Evolutionary conservation across 2,797 vertebrate species (phyloP).

Genomic region (Sylvilagus floridanus): DNA sequence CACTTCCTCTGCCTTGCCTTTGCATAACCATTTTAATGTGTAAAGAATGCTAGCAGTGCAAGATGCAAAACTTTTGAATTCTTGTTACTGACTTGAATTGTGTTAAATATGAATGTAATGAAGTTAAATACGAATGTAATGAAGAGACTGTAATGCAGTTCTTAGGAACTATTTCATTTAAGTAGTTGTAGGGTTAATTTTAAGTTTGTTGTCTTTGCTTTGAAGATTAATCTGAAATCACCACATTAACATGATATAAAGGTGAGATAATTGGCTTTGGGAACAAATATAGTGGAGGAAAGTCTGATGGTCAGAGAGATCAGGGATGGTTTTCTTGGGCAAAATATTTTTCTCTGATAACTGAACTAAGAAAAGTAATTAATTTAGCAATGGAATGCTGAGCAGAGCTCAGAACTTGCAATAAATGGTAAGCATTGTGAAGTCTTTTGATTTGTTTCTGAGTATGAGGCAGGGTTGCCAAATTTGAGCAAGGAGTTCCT

Average conservation of each 20-base stretch:
- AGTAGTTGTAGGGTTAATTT: not conserved
- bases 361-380: not conserved
- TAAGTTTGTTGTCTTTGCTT: not conserved
- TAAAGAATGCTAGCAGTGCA: not conserved
- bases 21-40: not conserved
- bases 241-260: not conserved
- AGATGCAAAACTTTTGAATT: constrained; percentile 33
- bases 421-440: not conserved
- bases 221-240: constrained; percentile 13
- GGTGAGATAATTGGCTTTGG: not conserved
- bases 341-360: not conserved
- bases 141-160: not conserved
- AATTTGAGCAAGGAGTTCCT: not conserved
- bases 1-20: not conserved
- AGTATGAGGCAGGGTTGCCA: not conserved
- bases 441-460: not conserved
- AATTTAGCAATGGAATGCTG: not conserved
- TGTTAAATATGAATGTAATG: not conserved
- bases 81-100: not conserved
- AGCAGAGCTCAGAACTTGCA: not conserved
- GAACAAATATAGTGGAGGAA: not conserved
- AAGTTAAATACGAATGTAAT: not conserved
- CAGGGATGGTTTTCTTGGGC: not conserved
- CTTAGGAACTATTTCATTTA: not conserved
- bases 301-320: not conserved